Conservation (phyloP, 2,797 vertebrate species). For the Thunnus albacares region DNA sequence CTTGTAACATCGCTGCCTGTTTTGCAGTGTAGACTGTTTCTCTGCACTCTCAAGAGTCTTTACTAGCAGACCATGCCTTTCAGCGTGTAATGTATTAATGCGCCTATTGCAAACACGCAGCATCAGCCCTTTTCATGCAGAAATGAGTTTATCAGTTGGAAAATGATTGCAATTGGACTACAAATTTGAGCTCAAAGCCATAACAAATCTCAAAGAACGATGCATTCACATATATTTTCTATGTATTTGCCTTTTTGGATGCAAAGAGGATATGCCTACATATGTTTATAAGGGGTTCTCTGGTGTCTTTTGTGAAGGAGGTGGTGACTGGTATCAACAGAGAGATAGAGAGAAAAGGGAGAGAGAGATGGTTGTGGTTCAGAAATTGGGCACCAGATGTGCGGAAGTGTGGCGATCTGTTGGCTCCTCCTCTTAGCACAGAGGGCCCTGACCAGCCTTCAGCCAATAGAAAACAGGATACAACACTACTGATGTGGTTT, state of each 20-base stretch:
- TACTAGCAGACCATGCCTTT: background rate
- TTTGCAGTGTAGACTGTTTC: conserved; percentile 7
- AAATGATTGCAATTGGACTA: background rate
- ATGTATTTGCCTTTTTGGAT: background rate
- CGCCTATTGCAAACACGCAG: background rate
- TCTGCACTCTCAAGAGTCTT: background rate
- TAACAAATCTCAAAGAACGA: background rate
- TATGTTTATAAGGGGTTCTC: background rate
- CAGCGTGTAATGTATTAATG: background rate
- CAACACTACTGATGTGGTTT: conserved; percentile 1
- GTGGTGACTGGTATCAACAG: conserved; percentile 5
- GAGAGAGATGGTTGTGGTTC: conserved; percentile 20
- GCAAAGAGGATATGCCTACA: background rate
- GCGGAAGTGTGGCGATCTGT: conserved; percentile 71
- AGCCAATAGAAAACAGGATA: conserved; percentile 12
- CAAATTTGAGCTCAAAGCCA: background rate
- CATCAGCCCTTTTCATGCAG: background rate
- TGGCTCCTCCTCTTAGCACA: conserved; percentile 66
- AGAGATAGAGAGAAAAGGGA: background rate
- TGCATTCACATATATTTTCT: background rate
- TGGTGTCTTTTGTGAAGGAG: background rate
- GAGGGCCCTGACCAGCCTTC: conserved; percentile 17
- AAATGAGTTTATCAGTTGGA: background rate
- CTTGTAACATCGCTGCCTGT: background rate
- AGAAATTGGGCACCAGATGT: conserved; percentile 79